Conservation (phyloP, 2,888 invertebrate species). For the Pimpla rufipes region DNA sequence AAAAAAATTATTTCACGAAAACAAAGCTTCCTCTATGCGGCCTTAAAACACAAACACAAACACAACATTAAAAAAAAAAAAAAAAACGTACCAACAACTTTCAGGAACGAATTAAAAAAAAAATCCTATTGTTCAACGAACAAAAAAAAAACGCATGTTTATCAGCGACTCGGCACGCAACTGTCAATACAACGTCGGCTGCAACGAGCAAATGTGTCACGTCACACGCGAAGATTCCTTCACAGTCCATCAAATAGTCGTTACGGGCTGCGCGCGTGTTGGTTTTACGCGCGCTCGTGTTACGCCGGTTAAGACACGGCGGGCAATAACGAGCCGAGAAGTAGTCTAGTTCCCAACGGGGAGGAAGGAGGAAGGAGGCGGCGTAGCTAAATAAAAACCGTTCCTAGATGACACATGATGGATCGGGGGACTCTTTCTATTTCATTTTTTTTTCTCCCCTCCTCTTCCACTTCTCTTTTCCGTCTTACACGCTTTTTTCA, state of each 20-base stretch:
- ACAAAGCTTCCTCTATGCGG: too few species aligned
- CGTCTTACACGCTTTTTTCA: slow-evolving; percentile 21
- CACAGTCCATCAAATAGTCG: slow-evolving; percentile 65
- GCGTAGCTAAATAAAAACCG: slow-evolving; percentile 34
- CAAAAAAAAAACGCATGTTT: not conserved
- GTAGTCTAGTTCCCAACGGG: slow-evolving; percentile 52
- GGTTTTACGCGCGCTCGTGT: slow-evolving; percentile 45
- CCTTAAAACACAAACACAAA: too few species aligned
- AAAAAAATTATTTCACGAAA: too few species aligned
- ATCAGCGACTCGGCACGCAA: not conserved
- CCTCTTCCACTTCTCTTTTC: slow-evolving; percentile 4
- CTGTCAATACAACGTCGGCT: slow-evolving; percentile 35
- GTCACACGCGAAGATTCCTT: slow-evolving; percentile 64
- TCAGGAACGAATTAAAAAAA: not conserved
- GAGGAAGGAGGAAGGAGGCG: slow-evolving; percentile 4
- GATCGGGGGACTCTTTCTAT: slow-evolving; percentile 49
- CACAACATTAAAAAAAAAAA: not conserved
- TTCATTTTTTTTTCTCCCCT: slow-evolving; percentile 3
- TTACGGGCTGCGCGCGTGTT: slow-evolving; percentile 50
- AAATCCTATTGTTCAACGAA: not conserved
- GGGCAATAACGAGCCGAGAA: slow-evolving; percentile 52
- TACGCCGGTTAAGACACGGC: slow-evolving; percentile 27
- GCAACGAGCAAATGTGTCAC: slow-evolving; percentile 55
- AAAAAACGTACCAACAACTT: not conserved
- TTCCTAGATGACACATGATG: slow-evolving; percentile 47